phyloP scores from a whole-genome alignment of 2,797 vertebrate genomes.

The Caiman crocodilus region DNA sequence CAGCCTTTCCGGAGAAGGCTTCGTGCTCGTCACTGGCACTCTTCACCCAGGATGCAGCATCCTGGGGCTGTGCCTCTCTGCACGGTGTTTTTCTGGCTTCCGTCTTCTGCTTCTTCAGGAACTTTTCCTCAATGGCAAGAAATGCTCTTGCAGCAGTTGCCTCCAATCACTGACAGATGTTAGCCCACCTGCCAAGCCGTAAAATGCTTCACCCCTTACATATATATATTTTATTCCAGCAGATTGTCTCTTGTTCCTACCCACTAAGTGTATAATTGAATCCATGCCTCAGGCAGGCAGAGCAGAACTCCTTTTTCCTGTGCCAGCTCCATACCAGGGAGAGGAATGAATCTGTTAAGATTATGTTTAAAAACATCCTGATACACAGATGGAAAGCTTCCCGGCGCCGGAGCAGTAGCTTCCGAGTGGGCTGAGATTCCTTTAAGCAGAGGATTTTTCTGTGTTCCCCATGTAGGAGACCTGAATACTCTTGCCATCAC shows the following conservation, averaged over 20 bases:
- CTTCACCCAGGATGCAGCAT: neutral
- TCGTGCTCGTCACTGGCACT: neutral
- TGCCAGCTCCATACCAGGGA: neutral
- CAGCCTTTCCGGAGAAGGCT: constrained; percentile 3
- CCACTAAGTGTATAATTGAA: neutral
- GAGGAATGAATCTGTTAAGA: neutral
- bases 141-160: constrained; percentile 4
- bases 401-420: neutral
- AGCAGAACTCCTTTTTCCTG: neutral
- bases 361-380: neutral
- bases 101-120: neutral
- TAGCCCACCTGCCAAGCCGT: neutral
- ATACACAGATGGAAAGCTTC: constrained; percentile 10
- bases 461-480: neutral
- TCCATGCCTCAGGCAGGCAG: neutral
- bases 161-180: neutral
- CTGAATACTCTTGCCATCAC: neutral
- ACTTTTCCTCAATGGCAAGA: neutral
- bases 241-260: neutral
- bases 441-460: neutral
- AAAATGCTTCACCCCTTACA: neutral
- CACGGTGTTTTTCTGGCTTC: neutral
- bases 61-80: neutral
- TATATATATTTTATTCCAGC: neutral
- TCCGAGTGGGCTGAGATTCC: neutral